Evolutionary conservation across 2,888 invertebrate species (phyloP).

Genomic region (Bombylius discolor): DNA sequence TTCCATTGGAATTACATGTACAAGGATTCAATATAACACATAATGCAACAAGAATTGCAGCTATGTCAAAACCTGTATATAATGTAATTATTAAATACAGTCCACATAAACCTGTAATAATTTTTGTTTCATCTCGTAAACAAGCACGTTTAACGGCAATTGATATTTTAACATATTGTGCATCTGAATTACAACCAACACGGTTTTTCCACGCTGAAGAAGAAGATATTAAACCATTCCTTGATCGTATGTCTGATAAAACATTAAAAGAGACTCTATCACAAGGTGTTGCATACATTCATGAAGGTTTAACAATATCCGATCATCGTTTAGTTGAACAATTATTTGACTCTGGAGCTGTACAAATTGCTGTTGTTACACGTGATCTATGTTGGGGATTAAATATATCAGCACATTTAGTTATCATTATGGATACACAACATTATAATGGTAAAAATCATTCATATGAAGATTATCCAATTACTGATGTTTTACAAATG

Average conservation of each 20-base stretch:
- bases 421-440: constrained; percentile 94
- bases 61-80: constrained; percentile 97
- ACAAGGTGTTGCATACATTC: constrained; percentile 94
- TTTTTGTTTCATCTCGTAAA: constrained; percentile 84
- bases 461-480: constrained; percentile 94
- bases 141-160: constrained; percentile 91
- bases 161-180: constrained; percentile 85
- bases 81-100: constrained; percentile 78
- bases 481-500: constrained; percentile 96
- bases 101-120: constrained; percentile 69
- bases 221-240: constrained; percentile 76
- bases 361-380: constrained; percentile 85
- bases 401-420: constrained; percentile 82
- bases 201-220: constrained; percentile 82
- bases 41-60: constrained; percentile 87
- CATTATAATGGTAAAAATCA: constrained; percentile 71
- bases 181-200: constrained; percentile 74
- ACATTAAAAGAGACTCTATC: constrained; percentile 81
- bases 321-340: constrained; percentile 89
- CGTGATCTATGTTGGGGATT: constrained; percentile 88
- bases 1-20: constrained; percentile 90
- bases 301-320: constrained; percentile 76
- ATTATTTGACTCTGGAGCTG: constrained; percentile 83
- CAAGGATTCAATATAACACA: constrained; percentile 96
- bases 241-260: constrained; percentile 78